Base-by-base conservation (phyloP, 2,113 vertebrate genomes). In the Cyrtonyx montezumae region DNA sequence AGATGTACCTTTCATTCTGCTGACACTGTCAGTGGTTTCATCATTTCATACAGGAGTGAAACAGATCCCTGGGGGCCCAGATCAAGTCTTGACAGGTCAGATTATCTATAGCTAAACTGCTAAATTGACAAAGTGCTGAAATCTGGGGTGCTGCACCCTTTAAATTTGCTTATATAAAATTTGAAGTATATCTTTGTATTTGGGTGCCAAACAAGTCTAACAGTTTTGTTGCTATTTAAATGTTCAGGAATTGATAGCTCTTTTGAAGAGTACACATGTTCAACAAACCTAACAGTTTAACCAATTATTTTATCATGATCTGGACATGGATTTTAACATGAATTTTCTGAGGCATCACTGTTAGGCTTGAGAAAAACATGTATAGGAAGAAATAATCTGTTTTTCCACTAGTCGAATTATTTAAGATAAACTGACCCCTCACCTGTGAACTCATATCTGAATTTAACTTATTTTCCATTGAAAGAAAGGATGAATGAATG, bases 21-120 rank as follows among this genome's bases (percentile, higher is more conserved):
- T 80, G 45, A 62, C 49, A 17, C 34, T 89, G 67, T 87, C 59
- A 22, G 6, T 49, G 65, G 87, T 76, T 65, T 95, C 51, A 45
- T 92, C 78, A 59, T 71, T 66, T 90, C 21, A 2, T 75, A n/a
- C 46, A 75, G 74, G 36, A 95, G 61, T 62, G 78, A 69, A 91
- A 93, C 86, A 87, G 80, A 92, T 84, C 61, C 90, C 84, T 74
- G 82, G 86, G 68, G 61, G 34, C n/a, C 36, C 79, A 63, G 68
- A 71, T 97, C 96, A 94, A 76, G 96, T 94, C 87, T 93, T 68
- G 70, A 78, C 96, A 77, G 84, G 93, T 91, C 77, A 61, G 15
- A 76, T 89, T 51, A 59, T 81, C 87, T 88, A 87, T 59, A 84
- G 58, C 82, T 92, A 59, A 82, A 75, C 71, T 94, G 46, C 65